Evolutionary conservation across 2,888 invertebrate species (phyloP).

Genomic region (Drosophila lutescens): DNA sequence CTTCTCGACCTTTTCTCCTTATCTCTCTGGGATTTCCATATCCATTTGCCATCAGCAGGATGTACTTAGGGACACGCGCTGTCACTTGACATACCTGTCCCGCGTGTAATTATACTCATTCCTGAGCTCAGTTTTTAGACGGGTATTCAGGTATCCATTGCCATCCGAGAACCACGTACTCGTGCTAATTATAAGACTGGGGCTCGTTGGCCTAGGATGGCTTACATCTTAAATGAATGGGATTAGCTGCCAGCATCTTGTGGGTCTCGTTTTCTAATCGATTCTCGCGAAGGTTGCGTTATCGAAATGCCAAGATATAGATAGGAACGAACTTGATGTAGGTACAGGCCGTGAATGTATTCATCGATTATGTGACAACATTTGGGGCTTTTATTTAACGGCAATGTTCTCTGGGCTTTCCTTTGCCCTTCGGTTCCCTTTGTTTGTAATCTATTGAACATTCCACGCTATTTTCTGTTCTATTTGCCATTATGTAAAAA

Average conservation of each 20-base stretch:
- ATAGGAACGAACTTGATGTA: slow-evolving; percentile 10
- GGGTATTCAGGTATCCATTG: slow-evolving; percentile 9
- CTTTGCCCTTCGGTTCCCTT: slow-evolving; percentile 27
- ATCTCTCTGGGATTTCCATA: slow-evolving; percentile 23
- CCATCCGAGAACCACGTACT: slow-evolving; percentile 16
- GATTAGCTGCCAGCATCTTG: slow-evolving; percentile 32
- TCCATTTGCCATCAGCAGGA: slow-evolving; percentile 38
- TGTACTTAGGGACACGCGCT: slow-evolving; percentile 34
- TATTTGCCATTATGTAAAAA: slow-evolving; percentile 35
- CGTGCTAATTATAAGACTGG: slow-evolving; percentile 37
- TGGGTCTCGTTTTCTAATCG: slow-evolving; percentile 5
- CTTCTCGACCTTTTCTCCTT: not conserved
- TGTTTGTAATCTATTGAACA: slow-evolving; percentile 39
- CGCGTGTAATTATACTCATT: slow-evolving; percentile 48
- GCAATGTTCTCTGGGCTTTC: slow-evolving; percentile 33
- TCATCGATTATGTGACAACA: slow-evolving; percentile 66
- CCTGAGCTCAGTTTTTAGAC: slow-evolving; percentile 9
- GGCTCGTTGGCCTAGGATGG: slow-evolving; percentile 23
- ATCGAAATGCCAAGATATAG: slow-evolving; percentile 9
- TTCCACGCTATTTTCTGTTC: slow-evolving; percentile 17
- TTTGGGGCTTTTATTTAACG: slow-evolving; percentile 50
- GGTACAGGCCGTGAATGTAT: slow-evolving; percentile 46
- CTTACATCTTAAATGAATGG: slow-evolving; percentile 29
- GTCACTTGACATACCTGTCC: slow-evolving; percentile 57
- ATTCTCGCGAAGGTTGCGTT: slow-evolving; percentile 17